These are phyloP conservation scores for Schizopygopsis pylzovi DNA, from an alignment of 2,797 vertebrate genomes.

Conservation along the genomic window DNA sequence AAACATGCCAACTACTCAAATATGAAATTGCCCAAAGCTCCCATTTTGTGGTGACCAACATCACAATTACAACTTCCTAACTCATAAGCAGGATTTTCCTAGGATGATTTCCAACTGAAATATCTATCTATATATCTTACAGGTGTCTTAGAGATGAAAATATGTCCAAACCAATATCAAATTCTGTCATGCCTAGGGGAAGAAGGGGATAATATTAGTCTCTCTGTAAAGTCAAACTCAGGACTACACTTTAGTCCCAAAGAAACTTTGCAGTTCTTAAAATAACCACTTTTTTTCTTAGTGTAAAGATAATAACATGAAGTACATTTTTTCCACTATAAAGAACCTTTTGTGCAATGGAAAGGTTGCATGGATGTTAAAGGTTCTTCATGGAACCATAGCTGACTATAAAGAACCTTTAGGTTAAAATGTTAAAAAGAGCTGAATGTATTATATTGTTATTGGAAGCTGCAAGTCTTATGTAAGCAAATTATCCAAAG, in stretches of 20 bases:
- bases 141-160: neutral
- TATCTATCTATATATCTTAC: neutral
- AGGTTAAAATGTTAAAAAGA: neutral
- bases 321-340: neutral
- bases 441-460: neutral
- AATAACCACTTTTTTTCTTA: neutral
- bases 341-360: neutral
- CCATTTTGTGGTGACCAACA: neutral
- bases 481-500: neutral
- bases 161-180: neutral
- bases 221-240: neutral
- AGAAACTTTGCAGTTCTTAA: neutral
- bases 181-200: neutral
- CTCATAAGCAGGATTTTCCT: neutral
- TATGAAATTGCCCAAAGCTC: neutral
- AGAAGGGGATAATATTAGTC: neutral
- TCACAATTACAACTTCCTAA: slow-evolving; percentile 1
- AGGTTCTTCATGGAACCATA: neutral
- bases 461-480: neutral
- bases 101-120: neutral
- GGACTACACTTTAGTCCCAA: neutral
- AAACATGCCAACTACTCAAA: neutral
- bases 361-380: neutral
- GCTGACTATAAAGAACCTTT: neutral
- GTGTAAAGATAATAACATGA: neutral